These are phyloP conservation scores for Shargacucullia verbasci DNA, from an alignment of 2,888 invertebrate species.

Conservation along the genomic window DNA sequence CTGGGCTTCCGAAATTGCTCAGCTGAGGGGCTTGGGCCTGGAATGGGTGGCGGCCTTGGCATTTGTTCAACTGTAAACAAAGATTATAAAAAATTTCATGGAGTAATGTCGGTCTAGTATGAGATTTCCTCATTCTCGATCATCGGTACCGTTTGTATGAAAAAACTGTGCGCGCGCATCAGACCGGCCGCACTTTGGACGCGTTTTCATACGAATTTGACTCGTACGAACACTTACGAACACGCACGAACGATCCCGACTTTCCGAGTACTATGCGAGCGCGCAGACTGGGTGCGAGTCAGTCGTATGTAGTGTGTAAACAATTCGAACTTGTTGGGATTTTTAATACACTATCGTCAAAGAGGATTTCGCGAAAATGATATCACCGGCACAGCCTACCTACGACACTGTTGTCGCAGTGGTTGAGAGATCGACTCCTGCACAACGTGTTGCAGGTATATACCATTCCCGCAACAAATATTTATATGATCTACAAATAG, in stretches of 20 bases:
- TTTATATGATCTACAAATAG: too few relatives aligned
- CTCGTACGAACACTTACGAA: slow-evolving; percentile 26
- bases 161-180: too few relatives aligned
- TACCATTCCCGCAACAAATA: too few relatives aligned
- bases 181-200: slow-evolving; percentile 17
- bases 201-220: slow-evolving; percentile 28
- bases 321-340: slow-evolving; percentile 19
- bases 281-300: slow-evolving; percentile 15
- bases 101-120: too few relatives aligned
- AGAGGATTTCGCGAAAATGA: too few relatives aligned
- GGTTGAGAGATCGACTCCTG: too few relatives aligned
- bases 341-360: too few relatives aligned
- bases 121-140: too few relatives aligned
- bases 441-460: too few relatives aligned
- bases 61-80: neutral
- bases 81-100: neutral
- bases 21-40: neutral
- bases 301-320: slow-evolving; percentile 31
- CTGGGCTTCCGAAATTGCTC: neutral
- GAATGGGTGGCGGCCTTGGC: neutral
- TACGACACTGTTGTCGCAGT: too few relatives aligned
- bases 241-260: slow-evolving; percentile 27
- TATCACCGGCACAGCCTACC: too few relatives aligned
- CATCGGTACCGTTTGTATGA: too few relatives aligned
- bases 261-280: slow-evolving; percentile 12